Percentiles rank a stretch among this genome's conserved stretches.
These are phyloP conservation scores for Cephus spinipes DNA, from an alignment of 2,888 invertebrate species.

Conservation along the genomic window DNA sequence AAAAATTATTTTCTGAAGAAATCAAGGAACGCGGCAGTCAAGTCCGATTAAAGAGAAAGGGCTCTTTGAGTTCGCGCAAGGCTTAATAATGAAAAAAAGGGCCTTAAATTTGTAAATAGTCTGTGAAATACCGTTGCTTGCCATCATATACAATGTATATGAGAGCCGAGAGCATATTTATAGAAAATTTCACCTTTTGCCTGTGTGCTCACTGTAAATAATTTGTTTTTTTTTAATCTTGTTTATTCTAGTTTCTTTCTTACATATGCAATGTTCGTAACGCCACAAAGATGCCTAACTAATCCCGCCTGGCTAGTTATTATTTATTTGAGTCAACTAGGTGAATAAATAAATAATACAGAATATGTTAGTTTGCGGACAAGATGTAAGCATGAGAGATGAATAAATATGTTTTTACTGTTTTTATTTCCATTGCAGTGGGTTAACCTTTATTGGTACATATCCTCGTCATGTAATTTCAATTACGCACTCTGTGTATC, in stretches of 20 bases:
- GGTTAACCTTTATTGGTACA: background rate
- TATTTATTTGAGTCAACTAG: slow-evolving; percentile 2
- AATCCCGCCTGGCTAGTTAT: background rate
- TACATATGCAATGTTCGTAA: background rate
- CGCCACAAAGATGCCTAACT: no score
- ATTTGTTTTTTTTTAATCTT: background rate
- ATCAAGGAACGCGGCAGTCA: slow-evolving; percentile 13
- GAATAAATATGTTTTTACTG: background rate
- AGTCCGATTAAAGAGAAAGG: slow-evolving; percentile 32
- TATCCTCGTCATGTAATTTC: background rate
- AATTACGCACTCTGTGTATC: background rate
- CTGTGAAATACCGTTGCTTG: slow-evolving; percentile 33
- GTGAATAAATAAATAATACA: background rate
- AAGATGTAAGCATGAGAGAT: background rate
- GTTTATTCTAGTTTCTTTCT: background rate
- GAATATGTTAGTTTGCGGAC: background rate
- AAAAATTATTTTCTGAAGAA: slow-evolving; percentile 69
- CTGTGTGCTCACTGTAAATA: slow-evolving; percentile 8
- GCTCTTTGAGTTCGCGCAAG: background rate
- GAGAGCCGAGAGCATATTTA: slow-evolving; percentile 47
- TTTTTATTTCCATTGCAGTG: background rate
- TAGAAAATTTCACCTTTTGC: slow-evolving; percentile 20
- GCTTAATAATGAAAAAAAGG: background rate
- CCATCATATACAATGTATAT: slow-evolving; percentile 57
- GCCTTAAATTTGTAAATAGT: slow-evolving; percentile 28